These are phyloP conservation scores for Condylostylus longicornis DNA, from an alignment of 1,140 invertebrate species.

Conservation along the genomic window DNA sequence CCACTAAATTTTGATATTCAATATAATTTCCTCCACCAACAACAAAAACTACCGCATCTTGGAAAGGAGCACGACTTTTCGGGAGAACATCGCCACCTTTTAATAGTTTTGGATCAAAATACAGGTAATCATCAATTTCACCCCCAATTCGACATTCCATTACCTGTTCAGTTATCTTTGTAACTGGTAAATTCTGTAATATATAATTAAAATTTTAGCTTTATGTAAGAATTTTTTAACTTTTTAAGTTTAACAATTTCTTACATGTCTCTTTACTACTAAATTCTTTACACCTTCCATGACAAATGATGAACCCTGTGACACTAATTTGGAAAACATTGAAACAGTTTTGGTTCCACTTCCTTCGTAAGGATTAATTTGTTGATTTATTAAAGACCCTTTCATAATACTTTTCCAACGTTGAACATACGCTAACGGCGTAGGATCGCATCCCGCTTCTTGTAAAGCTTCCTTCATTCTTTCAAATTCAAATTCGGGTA, in stretches of 20 bases:
- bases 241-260: conserved; percentile 18
- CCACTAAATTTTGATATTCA: conserved; percentile 96
- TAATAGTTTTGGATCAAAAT: conserved; percentile 84
- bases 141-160: conserved; percentile 69
- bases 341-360: conserved; percentile 90
- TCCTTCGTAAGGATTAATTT: conserved; percentile 67
- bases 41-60: conserved; percentile 90
- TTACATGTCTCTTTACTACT: conserved; percentile 91
- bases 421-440: conserved; percentile 70
- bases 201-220: too few relatives aligned
- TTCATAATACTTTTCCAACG: conserved; percentile 54
- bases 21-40: conserved; percentile 98
- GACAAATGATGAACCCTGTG: conserved; percentile 92
- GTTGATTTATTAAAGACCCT: conserved; percentile 18
- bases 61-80: conserved; percentile 52
- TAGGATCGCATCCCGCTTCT: conserved; percentile 71
- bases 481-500: conserved; percentile 69
- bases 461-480: conserved; percentile 65
- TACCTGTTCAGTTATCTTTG: conserved; percentile 78
- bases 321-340: conserved; percentile 97
- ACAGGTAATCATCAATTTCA: conserved; percentile 75
- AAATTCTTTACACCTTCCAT: conserved; percentile 99
- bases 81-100: conserved; percentile 52
- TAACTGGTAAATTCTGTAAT: conserved; percentile 73
- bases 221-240: not conserved